Evolutionary conservation across 2,113 vertebrate species (phyloP).

Genomic region (Patagioenas fasciata): DNA sequence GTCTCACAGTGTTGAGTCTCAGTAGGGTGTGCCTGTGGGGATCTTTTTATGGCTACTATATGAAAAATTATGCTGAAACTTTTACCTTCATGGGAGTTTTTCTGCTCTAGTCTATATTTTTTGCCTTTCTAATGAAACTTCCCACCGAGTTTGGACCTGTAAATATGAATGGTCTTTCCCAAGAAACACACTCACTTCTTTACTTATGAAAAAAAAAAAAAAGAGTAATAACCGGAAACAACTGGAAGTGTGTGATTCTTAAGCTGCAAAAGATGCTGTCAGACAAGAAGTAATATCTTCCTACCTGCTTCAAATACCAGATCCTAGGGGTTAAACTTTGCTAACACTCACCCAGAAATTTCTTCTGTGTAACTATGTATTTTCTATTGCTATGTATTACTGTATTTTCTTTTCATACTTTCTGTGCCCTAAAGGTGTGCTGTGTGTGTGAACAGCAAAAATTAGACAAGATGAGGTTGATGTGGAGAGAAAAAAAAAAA

Average conservation of each 20-base stretch:
- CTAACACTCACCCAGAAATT: background rate
- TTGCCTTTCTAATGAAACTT: background rate
- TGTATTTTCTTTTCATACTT: background rate
- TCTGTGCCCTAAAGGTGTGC: background rate
- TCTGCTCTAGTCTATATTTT: background rate
- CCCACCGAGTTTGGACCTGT: background rate
- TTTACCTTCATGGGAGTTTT: background rate
- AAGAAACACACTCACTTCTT: background rate
- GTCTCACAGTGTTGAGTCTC: fast-evolving
- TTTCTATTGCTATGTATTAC: background rate
- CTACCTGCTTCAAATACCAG: background rate
- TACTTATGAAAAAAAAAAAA: background rate
- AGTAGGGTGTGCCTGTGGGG: background rate
- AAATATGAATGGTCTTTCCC: background rate
- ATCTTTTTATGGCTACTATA: background rate
- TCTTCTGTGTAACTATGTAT: background rate
- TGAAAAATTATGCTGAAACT: background rate
- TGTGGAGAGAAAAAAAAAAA: background rate
- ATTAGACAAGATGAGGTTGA: background rate
- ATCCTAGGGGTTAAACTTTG: background rate
- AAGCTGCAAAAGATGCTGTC: background rate
- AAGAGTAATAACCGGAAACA: background rate
- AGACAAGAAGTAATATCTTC: background rate
- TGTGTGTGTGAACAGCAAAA: background rate
- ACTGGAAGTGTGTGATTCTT: background rate